Evolutionary conservation across 1,140 invertebrate genomes (phyloP).

Genomic region (Gryllus bimaculatus): DNA sequence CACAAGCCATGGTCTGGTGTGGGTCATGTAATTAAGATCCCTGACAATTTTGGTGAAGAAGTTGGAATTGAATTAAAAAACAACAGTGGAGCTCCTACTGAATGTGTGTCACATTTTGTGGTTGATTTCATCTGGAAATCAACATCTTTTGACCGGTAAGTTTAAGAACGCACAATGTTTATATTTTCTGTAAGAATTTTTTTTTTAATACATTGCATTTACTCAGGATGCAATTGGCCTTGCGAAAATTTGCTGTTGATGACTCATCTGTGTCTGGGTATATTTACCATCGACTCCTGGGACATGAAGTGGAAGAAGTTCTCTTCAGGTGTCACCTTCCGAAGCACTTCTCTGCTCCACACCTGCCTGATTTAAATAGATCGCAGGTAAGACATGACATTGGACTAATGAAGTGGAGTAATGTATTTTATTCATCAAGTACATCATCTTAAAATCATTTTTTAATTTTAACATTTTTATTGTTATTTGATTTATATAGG

Average conservation of each 20-base stretch:
- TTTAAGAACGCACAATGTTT: not conserved
- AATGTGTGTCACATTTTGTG: slow-evolving; percentile 91
- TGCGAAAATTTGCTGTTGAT: slow-evolving; percentile 93
- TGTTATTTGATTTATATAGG: slow-evolving; percentile 38
- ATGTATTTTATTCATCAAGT: no score
- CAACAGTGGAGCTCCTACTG: slow-evolving; percentile 78
- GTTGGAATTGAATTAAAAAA: slow-evolving; percentile 94
- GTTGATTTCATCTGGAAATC: slow-evolving; percentile 99
- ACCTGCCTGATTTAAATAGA: slow-evolving; percentile 93
- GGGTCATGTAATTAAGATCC: slow-evolving; percentile 96
- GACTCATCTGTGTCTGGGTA: slow-evolving; percentile 93
- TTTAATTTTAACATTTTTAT: not conserved
- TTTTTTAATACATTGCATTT: not conserved
- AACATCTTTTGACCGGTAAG: slow-evolving; percentile 87
- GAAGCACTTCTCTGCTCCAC: slow-evolving; percentile 93
- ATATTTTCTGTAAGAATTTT: not conserved
- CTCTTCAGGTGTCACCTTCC: slow-evolving; percentile 82
- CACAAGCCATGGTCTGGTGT: slow-evolving; percentile 92
- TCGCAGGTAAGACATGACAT: slow-evolving; percentile 43
- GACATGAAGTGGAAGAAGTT: slow-evolving; percentile 95
- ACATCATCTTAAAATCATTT: not conserved
- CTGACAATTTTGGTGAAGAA: slow-evolving; percentile 97
- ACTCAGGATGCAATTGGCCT: slow-evolving; percentile 86
- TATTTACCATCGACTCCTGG: slow-evolving; percentile 93
- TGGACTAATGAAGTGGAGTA: not conserved